Conservation (phyloP, 2,113 vertebrate genomes). For the Anguilla rostrata region DNA sequence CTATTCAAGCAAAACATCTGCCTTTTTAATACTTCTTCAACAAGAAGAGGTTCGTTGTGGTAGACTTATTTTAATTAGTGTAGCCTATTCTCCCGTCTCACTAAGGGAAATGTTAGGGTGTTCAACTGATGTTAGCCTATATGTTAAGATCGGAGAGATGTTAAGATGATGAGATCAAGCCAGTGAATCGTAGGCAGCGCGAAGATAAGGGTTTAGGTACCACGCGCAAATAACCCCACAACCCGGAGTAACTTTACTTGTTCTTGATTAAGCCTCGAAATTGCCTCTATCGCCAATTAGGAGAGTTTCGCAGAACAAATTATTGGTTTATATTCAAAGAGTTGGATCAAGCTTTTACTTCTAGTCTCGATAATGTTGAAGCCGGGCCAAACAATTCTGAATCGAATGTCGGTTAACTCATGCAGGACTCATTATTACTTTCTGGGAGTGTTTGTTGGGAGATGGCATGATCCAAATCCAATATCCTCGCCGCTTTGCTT, state of each 20-base stretch:
- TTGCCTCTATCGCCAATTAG: conserved; percentile 64
- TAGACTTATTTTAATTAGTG: not conserved
- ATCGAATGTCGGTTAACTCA: conserved; percentile 12
- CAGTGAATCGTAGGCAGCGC: not conserved
- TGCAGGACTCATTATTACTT: conserved; percentile 13
- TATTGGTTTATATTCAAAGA: conserved; percentile 54
- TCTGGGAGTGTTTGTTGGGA: not conserved
- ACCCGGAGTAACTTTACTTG: conserved; percentile 40
- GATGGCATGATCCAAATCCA: not conserved
- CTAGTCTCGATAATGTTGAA: conserved; percentile 46
- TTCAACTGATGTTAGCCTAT: not conserved
- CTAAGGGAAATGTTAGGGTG: not conserved
- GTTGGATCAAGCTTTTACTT: conserved; percentile 26
- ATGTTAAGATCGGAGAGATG: not conserved
- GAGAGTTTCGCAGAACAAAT: conserved; percentile 67
- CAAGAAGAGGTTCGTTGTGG: not conserved
- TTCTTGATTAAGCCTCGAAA: conserved; percentile 46
- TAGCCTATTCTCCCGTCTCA: not conserved
- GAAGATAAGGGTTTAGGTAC: not conserved
- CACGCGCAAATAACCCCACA: not conserved
- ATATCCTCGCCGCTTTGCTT: not conserved
- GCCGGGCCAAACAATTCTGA: conserved; percentile 27
- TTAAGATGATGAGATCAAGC: not conserved
- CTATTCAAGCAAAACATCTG: not conserved
- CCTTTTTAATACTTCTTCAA: not conserved